Conservation (phyloP, 2,797 vertebrate genomes). For the Muscicapa striata region DNA sequence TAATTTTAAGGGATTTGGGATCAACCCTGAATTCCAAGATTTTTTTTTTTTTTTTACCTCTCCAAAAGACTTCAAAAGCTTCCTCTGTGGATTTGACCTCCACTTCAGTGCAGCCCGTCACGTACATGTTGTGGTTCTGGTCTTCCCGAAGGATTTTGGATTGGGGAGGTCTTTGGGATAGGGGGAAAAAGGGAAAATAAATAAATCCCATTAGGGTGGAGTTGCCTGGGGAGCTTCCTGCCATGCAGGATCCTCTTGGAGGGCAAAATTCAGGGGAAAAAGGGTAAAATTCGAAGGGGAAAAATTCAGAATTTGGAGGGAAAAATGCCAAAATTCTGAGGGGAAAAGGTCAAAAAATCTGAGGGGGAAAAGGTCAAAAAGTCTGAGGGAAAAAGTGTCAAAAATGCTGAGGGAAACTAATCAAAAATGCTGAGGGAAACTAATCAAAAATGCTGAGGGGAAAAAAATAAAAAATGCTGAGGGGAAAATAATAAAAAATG, state of each 20-base stretch:
- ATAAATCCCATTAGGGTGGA: accelerated
- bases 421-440: not conserved
- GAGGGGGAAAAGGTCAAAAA: not conserved
- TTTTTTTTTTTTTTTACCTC: slow-evolving; percentile 80
- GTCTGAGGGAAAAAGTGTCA: not conserved
- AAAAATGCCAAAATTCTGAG: accelerated
- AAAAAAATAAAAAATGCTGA: too few relatives aligned
- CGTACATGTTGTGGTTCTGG: slow-evolving; percentile 97
- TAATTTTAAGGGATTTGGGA: not conserved
- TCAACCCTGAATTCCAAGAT: not conserved
- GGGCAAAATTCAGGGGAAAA: not conserved
- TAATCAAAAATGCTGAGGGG: not conserved
- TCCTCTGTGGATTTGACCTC: slow-evolving; percentile 98
- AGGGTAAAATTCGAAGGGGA: accelerated
- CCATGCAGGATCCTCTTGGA: not conserved
- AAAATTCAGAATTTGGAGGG: not conserved
- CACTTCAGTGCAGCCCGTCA: slow-evolving; percentile 91
- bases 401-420: not conserved
- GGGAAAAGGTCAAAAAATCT: not conserved
- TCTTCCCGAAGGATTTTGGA: slow-evolving; percentile 94
- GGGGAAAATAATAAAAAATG: not conserved
- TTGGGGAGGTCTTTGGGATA: slow-evolving; percentile 85
- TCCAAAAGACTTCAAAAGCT: slow-evolving; percentile 97
- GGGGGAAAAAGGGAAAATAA: not conserved
- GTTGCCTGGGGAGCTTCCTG: not conserved